Percentiles rank a stretch among this genome's conserved stretches.
These are phyloP conservation scores for Macropodus opercularis DNA, from an alignment of 2,797 vertebrate genomes.

Conservation along the genomic window DNA sequence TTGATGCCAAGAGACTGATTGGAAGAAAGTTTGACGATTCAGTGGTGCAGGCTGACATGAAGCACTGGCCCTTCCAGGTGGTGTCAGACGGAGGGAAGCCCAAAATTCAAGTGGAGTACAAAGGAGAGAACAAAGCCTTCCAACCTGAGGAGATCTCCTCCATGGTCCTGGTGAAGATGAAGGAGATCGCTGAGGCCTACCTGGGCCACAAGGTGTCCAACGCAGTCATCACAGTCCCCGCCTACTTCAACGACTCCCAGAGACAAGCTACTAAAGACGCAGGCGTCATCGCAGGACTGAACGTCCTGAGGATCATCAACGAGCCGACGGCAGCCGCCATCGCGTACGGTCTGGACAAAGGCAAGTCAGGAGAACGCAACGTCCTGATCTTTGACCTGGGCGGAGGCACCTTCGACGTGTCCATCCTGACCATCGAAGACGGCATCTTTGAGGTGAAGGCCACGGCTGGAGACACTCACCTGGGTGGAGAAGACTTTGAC, in stretches of 20 bases:
- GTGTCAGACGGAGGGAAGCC: constrained; percentile 60
- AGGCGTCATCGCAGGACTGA: too few relatives aligned
- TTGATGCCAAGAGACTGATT: constrained; percentile 75
- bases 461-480: too few relatives aligned
- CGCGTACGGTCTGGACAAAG: too few relatives aligned
- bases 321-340: too few relatives aligned
- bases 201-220: constrained; percentile 63
- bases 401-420: too few relatives aligned
- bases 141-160: constrained; percentile 68
- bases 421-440: too few relatives aligned
- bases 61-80: constrained; percentile 73
- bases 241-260: constrained; percentile 69
- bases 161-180: constrained; percentile 71
- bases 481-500: too few relatives aligned
- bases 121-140: constrained; percentile 64
- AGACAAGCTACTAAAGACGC: constrained; percentile 63
- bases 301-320: too few relatives aligned
- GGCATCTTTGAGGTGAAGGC: too few relatives aligned
- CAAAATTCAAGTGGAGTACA: constrained; percentile 64
- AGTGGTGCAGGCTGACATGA: constrained; percentile 69
- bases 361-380: too few relatives aligned
- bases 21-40: constrained; percentile 63
- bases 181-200: constrained; percentile 69
- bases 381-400: too few relatives aligned
- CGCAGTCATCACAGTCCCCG: constrained; percentile 63